phyloP scores from a whole-genome alignment of 2,113 vertebrate genomes.

The Gallinago media region DNA sequence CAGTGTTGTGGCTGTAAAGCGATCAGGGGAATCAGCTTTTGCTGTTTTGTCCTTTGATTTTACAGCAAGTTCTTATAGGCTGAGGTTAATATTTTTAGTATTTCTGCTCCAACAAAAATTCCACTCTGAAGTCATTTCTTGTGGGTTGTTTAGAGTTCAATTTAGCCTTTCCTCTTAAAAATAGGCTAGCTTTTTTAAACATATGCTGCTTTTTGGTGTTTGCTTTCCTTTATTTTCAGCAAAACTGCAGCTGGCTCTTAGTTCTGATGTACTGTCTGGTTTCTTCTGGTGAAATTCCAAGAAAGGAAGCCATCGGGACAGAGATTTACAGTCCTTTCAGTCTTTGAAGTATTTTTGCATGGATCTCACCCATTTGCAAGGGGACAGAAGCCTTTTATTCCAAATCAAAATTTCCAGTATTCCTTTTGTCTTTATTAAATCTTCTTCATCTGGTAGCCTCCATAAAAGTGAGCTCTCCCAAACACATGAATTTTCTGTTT shows the following conservation, averaged over 20 bases:
- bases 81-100: not conserved
- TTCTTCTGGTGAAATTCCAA: constrained; percentile 1
- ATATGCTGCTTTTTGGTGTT: not conserved
- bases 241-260: not conserved
- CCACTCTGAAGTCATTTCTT: not conserved
- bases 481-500: not conserved
- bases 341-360: not conserved
- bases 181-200: not conserved
- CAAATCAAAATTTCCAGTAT: not conserved
- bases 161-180: not conserved
- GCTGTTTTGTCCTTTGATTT: not conserved
- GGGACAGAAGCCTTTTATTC: not conserved
- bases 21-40: not conserved
- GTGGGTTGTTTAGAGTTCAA: not conserved
- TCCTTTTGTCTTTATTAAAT: not conserved
- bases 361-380: not conserved
- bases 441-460: not conserved
- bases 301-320: not conserved
- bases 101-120: not conserved
- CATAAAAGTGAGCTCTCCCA: not conserved
- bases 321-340: not conserved
- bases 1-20: not conserved
- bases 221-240: constrained; percentile 5
- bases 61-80: not conserved
- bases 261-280: not conserved